A percentile compares a stretch with the other conserved stretches of the same genome.
These are phyloP conservation scores for Arctopsyche grandis DNA, from an alignment of 1,140 invertebrate genomes.

Conservation along the genomic window DNA sequence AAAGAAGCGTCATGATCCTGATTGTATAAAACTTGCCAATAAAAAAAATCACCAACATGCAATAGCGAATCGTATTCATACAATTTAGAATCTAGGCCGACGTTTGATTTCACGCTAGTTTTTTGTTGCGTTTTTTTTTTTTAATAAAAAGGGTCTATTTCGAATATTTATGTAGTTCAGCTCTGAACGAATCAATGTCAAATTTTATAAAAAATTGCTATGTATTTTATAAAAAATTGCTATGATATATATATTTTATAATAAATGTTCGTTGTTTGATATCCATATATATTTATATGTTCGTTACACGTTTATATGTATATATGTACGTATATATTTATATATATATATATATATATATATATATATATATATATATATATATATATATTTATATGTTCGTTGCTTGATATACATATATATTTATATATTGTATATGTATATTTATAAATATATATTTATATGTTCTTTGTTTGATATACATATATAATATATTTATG, in stretches of 20 bases:
- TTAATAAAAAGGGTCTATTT: not conserved
- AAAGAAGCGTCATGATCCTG: not conserved
- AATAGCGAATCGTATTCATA: not conserved
- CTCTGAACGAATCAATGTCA: no score
- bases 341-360: not conserved
- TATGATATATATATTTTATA: no score
- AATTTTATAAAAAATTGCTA: no score
- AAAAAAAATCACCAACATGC: not conserved
- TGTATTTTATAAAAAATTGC: no score
- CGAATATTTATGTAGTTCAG: no score
- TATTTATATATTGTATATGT: not conserved
- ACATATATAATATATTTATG: no score
- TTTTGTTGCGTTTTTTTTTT: not conserved
- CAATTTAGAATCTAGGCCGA: not conserved
- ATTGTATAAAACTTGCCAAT: not conserved
- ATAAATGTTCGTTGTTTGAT: no score
- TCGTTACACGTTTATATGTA: not conserved
- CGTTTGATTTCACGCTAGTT: no score
- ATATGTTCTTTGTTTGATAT: no score
- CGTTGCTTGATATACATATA: not conserved
- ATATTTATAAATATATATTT: not conserved
- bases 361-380: not conserved
- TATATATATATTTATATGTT: not conserved
- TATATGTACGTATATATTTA: not conserved
- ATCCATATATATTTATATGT: no score